Evolutionary conservation across 2,888 invertebrate species (phyloP).

Genomic region (Anthoptus insignis): DNA sequence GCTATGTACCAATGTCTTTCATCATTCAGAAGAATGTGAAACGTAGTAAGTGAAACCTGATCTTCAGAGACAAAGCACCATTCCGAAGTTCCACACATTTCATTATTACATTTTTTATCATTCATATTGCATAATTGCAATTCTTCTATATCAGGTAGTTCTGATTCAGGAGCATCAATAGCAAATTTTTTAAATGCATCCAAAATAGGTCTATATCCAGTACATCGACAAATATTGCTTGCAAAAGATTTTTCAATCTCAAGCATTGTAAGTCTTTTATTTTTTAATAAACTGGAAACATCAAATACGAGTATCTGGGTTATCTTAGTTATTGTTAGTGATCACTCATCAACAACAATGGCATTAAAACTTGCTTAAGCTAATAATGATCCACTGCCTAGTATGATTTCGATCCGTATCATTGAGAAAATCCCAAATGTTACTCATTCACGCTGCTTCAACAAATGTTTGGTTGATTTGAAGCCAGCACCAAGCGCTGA

Average conservation of each 20-base stretch:
- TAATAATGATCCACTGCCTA: too few species aligned
- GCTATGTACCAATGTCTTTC: constrained; percentile 85
- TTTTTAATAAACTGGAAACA: constrained; percentile 65
- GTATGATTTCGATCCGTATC: too few species aligned
- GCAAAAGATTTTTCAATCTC: constrained; percentile 91
- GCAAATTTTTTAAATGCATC: constrained; percentile 89
- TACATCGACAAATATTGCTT: constrained; percentile 92
- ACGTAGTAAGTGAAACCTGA: constrained; percentile 50
- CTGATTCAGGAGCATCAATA: constrained; percentile 70
- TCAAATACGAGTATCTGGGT: too few species aligned
- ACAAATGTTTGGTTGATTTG: too few species aligned
- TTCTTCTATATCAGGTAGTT: constrained; percentile 68
- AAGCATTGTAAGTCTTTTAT: constrained; percentile 79
- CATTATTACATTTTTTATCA: constrained; percentile 53
- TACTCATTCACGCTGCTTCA: too few species aligned
- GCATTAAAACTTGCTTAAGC: too few species aligned
- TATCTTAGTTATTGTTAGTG: too few species aligned
- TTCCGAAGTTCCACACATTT: constrained; percentile 52
- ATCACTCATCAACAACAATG: too few species aligned
- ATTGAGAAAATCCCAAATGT: too few species aligned
- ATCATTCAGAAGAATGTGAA: constrained; percentile 64
- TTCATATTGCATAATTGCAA: constrained; percentile 60
- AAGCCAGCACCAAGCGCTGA: too few species aligned
- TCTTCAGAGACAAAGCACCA: constrained; percentile 65
- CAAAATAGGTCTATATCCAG: constrained; percentile 88